phyloP scores from a whole-genome alignment of 2,888 invertebrate species.

The Coecobrya sp. region DNA sequence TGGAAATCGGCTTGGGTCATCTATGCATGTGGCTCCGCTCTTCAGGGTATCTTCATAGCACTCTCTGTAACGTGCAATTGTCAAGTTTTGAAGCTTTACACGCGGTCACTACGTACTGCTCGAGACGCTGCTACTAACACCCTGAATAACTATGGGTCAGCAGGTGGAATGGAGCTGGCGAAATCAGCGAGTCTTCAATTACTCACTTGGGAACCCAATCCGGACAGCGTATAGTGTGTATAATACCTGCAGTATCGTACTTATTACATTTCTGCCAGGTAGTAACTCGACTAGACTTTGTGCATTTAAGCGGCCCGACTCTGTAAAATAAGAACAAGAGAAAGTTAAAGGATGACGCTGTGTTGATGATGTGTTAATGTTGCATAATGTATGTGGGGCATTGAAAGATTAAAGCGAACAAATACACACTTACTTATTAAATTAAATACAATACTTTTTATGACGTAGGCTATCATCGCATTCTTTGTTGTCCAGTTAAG shows the following conservation, averaged over 20 bases:
- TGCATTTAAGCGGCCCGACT: not conserved
- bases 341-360: not conserved
- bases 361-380: not conserved
- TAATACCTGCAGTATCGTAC: not conserved
- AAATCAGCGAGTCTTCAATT: constrained; percentile 86
- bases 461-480: not conserved
- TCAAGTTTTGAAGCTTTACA: constrained; percentile 87
- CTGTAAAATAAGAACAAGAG: not conserved
- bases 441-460: not conserved
- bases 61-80: constrained; percentile 91
- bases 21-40: constrained; percentile 87
- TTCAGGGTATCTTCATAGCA: constrained; percentile 90
- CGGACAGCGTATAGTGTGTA: constrained; percentile 81
- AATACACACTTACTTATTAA: not conserved
- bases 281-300: not conserved
- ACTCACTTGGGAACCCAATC: constrained; percentile 86
- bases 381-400: constrained; percentile 2
- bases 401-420: not conserved
- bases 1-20: constrained; percentile 87
- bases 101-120: constrained; percentile 84
- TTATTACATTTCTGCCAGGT: not conserved
- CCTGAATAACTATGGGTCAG: constrained; percentile 83
- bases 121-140: constrained; percentile 82
- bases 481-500: not conserved
- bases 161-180: constrained; percentile 85